Base-by-base conservation (phyloP, 1,140 invertebrate species). In the Achatina immaculata region DNA sequence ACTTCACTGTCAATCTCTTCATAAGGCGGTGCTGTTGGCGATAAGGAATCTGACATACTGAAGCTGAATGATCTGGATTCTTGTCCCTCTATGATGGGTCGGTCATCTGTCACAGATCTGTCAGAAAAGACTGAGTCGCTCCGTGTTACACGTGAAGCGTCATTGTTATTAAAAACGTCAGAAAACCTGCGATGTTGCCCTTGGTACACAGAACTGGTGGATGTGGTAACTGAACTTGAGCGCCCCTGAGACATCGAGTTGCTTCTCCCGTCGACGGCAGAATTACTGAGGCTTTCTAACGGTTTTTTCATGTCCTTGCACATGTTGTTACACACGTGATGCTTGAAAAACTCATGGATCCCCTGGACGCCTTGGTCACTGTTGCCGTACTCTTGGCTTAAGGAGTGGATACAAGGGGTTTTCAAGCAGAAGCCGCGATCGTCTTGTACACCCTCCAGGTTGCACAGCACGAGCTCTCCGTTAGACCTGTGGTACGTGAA, bases 381-480 rank as follows among this genome's bases (percentile, higher is more conserved):
- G 21, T 78, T 73, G 14, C 83, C 83, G 66, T 76, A 82, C 19
- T 58, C 34, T 71, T 43, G 34, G 7, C 36, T 43, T 0, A 40
- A 28, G 42, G 83, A 84, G 51, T 84, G 83, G 45, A 84, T 75
- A 31, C 62, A 66, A 0, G 83, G 83, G 0, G 78, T 82, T 71
- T 78, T 78, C 21, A 84, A 45, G 34, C 31, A 48, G 16, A 81
- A 73, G 1, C 79, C 79, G 2, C 45, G 7, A 16, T 71, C 73
- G 43, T 82, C 81, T 38, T 75, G n/a, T 0, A 51, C 58, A 3
- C 83, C 83, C 43, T 81, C 72, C 42, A 84, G 79, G 0, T 79
- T 79, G 73, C 83, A 84, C 19, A 84, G 9, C 21, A 84, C 81
- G 0, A 78, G 78, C 74, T 81, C 24, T 0, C 83, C 83, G n/a